A percentile compares a stretch with the other conserved stretches of the same genome.
These are phyloP conservation scores for Eueremaeus valkanovi DNA, from an alignment of 2,888 invertebrate species.

Conservation along the genomic window DNA sequence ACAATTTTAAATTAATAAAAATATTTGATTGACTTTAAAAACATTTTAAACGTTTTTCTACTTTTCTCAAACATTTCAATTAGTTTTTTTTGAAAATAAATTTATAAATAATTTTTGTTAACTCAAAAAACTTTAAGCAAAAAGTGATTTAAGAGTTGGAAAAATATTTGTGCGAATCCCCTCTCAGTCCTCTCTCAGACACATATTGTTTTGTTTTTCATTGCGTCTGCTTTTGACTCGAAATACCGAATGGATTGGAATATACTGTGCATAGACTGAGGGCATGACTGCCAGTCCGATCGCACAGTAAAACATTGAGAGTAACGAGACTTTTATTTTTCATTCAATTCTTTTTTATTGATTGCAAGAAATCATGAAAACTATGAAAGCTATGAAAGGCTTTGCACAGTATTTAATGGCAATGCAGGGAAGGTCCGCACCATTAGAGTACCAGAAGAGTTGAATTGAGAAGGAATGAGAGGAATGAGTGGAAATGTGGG, in stretches of 20 bases:
- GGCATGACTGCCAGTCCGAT: background rate
- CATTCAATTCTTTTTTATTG: slow-evolving; percentile 23
- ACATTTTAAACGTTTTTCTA: background rate
- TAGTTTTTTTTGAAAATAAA: background rate
- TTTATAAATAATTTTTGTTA: too few species aligned
- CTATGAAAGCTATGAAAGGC: background rate
- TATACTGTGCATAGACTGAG: background rate
- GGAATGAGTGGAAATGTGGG: too few species aligned
- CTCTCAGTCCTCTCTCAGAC: slow-evolving; percentile 11
- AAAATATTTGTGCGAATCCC: background rate
- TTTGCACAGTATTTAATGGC: background rate
- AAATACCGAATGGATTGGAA: background rate
- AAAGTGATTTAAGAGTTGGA: slow-evolving; percentile 17
- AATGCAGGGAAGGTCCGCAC: slow-evolving; percentile 25
- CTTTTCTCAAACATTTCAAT: background rate
- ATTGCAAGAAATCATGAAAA: slow-evolving; percentile 26
- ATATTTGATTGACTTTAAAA: background rate
- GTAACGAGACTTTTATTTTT: slow-evolving; percentile 28
- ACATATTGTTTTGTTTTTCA: slow-evolving; percentile 31
- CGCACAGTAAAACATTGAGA: slow-evolving; percentile 20
- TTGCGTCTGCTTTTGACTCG: slow-evolving; percentile 13
- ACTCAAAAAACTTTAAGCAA: background rate
- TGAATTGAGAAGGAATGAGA: too few species aligned
- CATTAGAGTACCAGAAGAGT: background rate
- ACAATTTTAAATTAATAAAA: background rate